Evolutionary conservation across 2,797 vertebrate species (phyloP), one percentile per base, ranked within the genome.

Genomic region (Crocodylus rhombifer): DNA sequence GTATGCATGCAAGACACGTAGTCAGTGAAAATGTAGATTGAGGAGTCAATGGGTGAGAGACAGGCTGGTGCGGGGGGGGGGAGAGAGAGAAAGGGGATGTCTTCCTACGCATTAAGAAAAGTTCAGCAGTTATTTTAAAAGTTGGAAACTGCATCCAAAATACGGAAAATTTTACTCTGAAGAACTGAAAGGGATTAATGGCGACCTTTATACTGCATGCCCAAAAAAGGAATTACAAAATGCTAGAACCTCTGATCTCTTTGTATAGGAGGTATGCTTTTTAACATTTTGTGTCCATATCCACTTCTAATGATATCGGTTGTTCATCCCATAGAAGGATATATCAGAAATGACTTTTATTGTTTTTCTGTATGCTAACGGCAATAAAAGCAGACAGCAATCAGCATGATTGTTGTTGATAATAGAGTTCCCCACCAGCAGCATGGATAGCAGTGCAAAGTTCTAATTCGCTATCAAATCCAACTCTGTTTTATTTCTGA

Each of bases 401-500:
- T 86, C 17, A 18, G 87, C 94, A 36, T 42, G 15, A 67, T 73
- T 88, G 51, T 21, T 36, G 36, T 51, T 77, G 30, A 56, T 64
- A 79, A 74, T 26, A 74, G 30, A 84, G 61, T 62, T 92, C 51
- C 13, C 62, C 87, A 36, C 17, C 28, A 80, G 15, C 5, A 28
- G 21, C 14, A 28, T 74, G 11, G 60, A 63, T 84, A 84, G 26
- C 9, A 80, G 7, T 56, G 56, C 9, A 87, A 20, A 12, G 81
- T 88, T 16, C 36, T 73, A 84, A 84, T 88, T 80, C 58, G 86
- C 15, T 14, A 77, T 84, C 42, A 92, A 55, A 88, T 94, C 28
- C 1, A 87, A 84, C 61, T 28, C 51, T 51, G 15, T 91, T 92
- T 78, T 23, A 84, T 92, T 94, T 77, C 65, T 91, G 85, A 75